Base-by-base conservation (phyloP, 2,797 vertebrate species). In the Champsocephalus gunnari region DNA sequence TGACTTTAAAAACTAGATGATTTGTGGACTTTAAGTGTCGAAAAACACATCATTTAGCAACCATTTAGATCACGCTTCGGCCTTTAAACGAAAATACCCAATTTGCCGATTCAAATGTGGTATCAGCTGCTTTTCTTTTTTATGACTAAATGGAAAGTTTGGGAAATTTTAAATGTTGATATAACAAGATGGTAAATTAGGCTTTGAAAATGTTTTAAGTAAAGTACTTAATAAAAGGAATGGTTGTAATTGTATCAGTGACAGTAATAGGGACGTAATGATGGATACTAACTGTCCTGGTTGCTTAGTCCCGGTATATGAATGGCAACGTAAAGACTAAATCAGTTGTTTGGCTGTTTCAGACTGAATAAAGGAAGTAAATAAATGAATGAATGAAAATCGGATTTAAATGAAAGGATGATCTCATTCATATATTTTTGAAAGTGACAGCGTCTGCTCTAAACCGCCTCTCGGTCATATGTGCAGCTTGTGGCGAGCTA, bases 401-500 rank as follows among this genome's bases (percentile, higher is more conserved):
- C 49, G 14, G 12, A 12, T 24, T 61, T 53, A 58, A 50, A 56
- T 19, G 4, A 65, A 14, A 54, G 11, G n/a, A n/a, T 63, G 47
- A 48, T 28, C 12, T 59, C 34, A 60, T 21, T 48, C 7, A 61
- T 0, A 41, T 65, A 32, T 24, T 72, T 68, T 24, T 55, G 9
- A 71, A 38, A 4, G 19, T 79, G 77, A 81, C 72, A 21, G 6
- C 0, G 1, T 1, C 11, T 4, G 53, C 79, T 73, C 44, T 54
- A 61, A 80, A 79, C 80, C 65, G 47, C 48, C 71, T 53, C 34
- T 24, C 28, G 8, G 75, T 81, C 68, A 62, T 54, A 12, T 10
- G 5, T 63, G 24, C 3, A 58, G 32, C 50, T 72, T 12, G n/a
- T 21, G 55, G 13, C 1, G 14, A 72, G 54, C 80, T 89, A 92